Evolutionary conservation across 2,888 invertebrate species (phyloP).

Genomic region (Scaptomyza polygonia): DNA sequence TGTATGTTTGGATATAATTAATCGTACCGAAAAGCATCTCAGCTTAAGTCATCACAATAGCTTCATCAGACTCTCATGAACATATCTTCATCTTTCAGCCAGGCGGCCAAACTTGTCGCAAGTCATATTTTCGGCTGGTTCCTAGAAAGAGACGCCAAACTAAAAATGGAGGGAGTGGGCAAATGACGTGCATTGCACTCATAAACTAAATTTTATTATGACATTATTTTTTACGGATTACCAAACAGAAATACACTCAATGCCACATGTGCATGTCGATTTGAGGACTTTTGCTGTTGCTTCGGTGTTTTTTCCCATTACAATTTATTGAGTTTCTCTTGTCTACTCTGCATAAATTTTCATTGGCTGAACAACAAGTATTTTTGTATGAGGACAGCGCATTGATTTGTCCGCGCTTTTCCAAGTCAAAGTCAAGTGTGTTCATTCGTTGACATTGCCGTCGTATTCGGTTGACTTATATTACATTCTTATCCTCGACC

Average conservation of each 20-base stretch:
- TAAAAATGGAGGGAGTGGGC: not conserved
- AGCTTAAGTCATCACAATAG: constrained; percentile 71
- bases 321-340: constrained; percentile 5
- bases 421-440: constrained; percentile 77
- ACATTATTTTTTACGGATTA: too few relatives aligned
- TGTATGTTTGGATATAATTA: constrained; percentile 61
- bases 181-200: constrained; percentile 56
- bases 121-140: constrained; percentile 27
- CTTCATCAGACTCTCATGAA: constrained; percentile 56
- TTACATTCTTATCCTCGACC: constrained; percentile 52
- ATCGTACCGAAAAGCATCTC: constrained; percentile 50
- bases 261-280: constrained; percentile 60
- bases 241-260: constrained; percentile 62
- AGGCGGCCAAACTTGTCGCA: constrained; percentile 57
- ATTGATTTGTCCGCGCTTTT: constrained; percentile 78
- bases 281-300: constrained; percentile 53
- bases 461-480: constrained; percentile 31
- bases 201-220: constrained; percentile 80
- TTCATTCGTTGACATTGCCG: constrained; percentile 34
- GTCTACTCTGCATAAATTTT: constrained; percentile 69
- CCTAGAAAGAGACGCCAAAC: constrained; percentile 6
- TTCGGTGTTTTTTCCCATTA: constrained; percentile 2
- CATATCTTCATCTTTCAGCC: constrained; percentile 75
- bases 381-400: constrained; percentile 67
- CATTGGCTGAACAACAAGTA: constrained; percentile 51